Evolutionary conservation across 1,140 invertebrate genomes (phyloP).

Genomic region (Drosophila santomea): DNA sequence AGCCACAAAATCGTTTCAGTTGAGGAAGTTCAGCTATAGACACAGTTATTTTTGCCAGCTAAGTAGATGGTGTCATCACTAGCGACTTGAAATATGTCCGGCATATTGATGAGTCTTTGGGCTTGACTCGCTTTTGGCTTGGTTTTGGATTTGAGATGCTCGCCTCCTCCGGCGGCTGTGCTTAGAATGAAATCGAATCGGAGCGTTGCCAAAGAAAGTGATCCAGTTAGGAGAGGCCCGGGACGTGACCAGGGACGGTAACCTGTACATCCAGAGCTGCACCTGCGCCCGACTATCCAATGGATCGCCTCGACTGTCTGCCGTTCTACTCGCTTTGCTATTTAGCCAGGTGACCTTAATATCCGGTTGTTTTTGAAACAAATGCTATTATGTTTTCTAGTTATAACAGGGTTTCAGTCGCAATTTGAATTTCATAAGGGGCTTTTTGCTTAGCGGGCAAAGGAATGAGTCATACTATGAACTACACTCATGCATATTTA

Average conservation of each 20-base stretch:
- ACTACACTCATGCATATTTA: background rate
- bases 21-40: background rate
- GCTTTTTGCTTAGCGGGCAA: background rate
- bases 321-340: background rate
- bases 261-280: constrained; percentile 9
- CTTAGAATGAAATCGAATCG: constrained; percentile 50
- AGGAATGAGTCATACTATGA: background rate
- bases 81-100: constrained; percentile 9
- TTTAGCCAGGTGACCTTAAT: constrained; percentile 5
- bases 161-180: constrained; percentile 33
- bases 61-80: constrained; percentile 24
- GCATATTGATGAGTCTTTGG: constrained; percentile 42
- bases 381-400: background rate
- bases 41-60: background rate
- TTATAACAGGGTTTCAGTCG: background rate
- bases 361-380: background rate
- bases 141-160: constrained; percentile 8
- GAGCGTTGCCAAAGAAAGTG: constrained; percentile 53
- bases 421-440: background rate
- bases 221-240: constrained; percentile 45
- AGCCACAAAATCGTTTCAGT: background rate
- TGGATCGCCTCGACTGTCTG: background rate
- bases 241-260: constrained; percentile 46
- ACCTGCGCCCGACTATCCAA: constrained; percentile 14
- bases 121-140: background rate